These are phyloP conservation scores for Oreonectes daqikongensis DNA, from an alignment of 2,797 vertebrate genomes.

Conservation along the genomic window DNA sequence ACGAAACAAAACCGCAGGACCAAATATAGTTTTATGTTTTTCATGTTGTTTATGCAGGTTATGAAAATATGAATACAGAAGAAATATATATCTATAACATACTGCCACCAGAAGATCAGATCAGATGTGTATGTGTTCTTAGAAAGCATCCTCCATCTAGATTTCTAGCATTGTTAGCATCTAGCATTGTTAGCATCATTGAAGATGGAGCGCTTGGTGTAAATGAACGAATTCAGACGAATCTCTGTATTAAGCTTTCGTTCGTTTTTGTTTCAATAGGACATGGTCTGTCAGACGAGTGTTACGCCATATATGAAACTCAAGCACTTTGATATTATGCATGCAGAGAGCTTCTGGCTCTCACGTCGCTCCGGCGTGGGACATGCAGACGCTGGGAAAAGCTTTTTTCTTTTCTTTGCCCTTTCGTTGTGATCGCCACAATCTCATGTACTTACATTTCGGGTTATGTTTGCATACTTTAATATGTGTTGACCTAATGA, in stretches of 20 bases:
- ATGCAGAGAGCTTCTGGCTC: conserved; percentile 39
- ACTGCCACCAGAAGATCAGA: neutral
- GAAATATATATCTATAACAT: neutral
- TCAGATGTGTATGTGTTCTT: neutral
- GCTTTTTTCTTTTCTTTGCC: neutral
- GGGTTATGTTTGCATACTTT: neutral
- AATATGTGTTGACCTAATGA: neutral
- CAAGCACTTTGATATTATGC: conserved; percentile 48
- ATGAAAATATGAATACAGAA: neutral
- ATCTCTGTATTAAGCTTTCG: neutral
- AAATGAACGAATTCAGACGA: neutral
- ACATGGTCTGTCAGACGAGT: conserved; percentile 67
- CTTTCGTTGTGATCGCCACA: neutral
- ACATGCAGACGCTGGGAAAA: conserved; percentile 36
- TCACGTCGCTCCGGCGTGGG: conserved; percentile 11
- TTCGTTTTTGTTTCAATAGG: neutral
- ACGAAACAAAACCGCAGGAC: conserved; percentile 10
- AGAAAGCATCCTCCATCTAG: neutral
- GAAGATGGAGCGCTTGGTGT: neutral
- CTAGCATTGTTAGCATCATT: neutral
- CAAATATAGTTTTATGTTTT: neutral
- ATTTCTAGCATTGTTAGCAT: conserved; percentile 1
- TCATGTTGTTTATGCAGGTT: neutral
- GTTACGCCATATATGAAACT: conserved; percentile 75
- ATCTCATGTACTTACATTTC: no score